Percentiles rank a stretch among this genome's conserved stretches.
Evolutionary conservation across 2,797 vertebrate species (phyloP).

Genomic region (Glyptemys insculpta): DNA sequence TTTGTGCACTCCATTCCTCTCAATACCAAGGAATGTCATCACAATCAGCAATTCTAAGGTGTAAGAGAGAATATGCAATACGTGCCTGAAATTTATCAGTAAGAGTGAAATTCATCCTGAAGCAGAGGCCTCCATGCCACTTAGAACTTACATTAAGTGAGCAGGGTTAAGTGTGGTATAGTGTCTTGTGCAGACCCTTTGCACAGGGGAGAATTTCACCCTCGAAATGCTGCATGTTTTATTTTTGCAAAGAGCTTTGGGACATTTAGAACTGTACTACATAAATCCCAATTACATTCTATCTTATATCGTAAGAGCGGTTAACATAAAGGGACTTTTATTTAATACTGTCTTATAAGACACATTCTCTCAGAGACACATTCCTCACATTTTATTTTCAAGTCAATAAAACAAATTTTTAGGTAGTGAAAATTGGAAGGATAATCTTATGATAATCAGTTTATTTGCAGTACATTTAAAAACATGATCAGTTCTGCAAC

Average conservation of each 20-base stretch:
- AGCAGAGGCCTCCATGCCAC: background rate
- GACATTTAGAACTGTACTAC: background rate
- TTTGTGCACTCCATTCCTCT: background rate
- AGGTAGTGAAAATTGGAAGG: background rate
- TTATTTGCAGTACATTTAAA: background rate
- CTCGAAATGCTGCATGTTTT: background rate
- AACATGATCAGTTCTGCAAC: background rate
- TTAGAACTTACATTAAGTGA: background rate
- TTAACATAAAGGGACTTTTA: background rate
- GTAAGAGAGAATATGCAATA: background rate
- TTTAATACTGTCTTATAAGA: background rate
- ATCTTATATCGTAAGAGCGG: background rate
- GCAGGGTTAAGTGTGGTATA: background rate
- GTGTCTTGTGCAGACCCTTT: background rate
- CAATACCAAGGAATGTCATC: background rate
- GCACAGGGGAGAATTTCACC: background rate
- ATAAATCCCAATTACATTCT: background rate
- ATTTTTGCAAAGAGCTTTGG: background rate
- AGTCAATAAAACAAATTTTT: background rate
- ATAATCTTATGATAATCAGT: background rate
- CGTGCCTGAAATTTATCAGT: background rate
- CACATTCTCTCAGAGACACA: background rate
- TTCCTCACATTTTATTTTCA: background rate
- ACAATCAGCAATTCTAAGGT: background rate
- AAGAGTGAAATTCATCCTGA: background rate